These are phyloP conservation scores for Drosophila lini DNA, from an alignment of 1,140 invertebrate genomes.

Conservation along the genomic window DNA sequence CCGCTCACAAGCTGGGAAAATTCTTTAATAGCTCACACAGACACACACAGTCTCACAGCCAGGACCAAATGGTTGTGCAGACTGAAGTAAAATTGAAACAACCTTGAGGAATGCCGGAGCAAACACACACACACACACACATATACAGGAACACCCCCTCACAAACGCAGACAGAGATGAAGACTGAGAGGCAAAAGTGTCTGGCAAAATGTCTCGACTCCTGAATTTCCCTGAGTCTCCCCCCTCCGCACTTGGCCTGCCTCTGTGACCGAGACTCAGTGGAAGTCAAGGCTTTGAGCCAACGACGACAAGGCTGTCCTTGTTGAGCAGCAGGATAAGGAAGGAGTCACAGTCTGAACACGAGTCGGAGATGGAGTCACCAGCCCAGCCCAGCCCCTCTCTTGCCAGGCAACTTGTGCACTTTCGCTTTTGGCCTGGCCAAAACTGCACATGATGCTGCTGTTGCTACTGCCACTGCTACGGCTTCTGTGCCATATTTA, in stretches of 20 bases:
- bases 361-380: neutral
- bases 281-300: constrained; percentile 54
- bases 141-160: constrained; percentile 21
- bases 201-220: constrained; percentile 81
- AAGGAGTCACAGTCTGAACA: constrained; percentile 18
- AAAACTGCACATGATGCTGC: constrained; percentile 48
- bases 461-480: constrained; percentile 1
- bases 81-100: constrained; percentile 81
- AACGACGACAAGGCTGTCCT: constrained; percentile 53
- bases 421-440: constrained; percentile 69
- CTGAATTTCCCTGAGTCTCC: constrained; percentile 57
- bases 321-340: constrained; percentile 48
- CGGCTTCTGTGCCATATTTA: constrained; percentile 74
- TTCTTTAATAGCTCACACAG: constrained; percentile 62
- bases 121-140: constrained; percentile 55
- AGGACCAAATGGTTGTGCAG: constrained; percentile 60
- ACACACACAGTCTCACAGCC: constrained; percentile 23
- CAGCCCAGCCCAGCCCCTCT: neutral
- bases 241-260: constrained; percentile 3
- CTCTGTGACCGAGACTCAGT: constrained; percentile 57
- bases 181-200: constrained; percentile 61
- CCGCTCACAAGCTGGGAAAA: constrained; percentile 45
- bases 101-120: constrained; percentile 78
- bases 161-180: constrained; percentile 26
- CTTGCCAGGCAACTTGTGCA: constrained; percentile 32